Base-by-base conservation (phyloP, 2,888 invertebrate genomes). In the Lithophane leautieri region DNA sequence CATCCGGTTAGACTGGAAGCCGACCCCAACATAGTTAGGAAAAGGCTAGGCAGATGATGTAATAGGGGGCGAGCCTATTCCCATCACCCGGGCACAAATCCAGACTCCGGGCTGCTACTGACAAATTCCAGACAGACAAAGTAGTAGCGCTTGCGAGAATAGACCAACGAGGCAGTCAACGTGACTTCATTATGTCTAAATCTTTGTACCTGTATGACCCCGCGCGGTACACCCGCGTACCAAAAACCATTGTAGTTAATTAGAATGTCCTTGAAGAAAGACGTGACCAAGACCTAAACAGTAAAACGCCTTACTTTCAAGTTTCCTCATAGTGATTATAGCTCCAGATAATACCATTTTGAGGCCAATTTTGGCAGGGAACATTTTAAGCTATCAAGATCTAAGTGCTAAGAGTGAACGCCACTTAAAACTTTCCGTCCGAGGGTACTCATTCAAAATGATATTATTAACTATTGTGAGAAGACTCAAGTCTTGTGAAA, bases 311-410 rank as follows among this genome's bases (percentile, higher is more conserved):
- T 28, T 28, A 63, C 42, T 78, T 65, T 8, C 22, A 56, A 78
- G 73, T 65, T 44, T 40, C 56, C 12, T 52, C 40, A 25, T 16
- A 76, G 60, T 61, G 61, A 81, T 79, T 61, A 70, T 54, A 61
- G 47, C 76, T 76, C 14, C 4, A 60, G 81, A 79, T 81, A 81
- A 79, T 66, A 66, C 70, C 47, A 72, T 82, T 82, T 65, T 34
- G 47, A n/a, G 56, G 58, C 25, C 69, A 83, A 83, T 82, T 83
- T 82, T 66, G 71, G 58, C 62, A 44, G 68, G 61, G 69, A 76
- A 83, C 69, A 65, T 76, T 80, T 82, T 67, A 76, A 80, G 70
- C 82, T 83, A 82, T 82, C 83, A 82, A 83, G 82, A 83, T 76
- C 83, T 73, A 63, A 82, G 80, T 67, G 56, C 72, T 63, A 71